Conservation (phyloP, 2,113 vertebrate genomes). For the Myotis lucifugus region DNA sequence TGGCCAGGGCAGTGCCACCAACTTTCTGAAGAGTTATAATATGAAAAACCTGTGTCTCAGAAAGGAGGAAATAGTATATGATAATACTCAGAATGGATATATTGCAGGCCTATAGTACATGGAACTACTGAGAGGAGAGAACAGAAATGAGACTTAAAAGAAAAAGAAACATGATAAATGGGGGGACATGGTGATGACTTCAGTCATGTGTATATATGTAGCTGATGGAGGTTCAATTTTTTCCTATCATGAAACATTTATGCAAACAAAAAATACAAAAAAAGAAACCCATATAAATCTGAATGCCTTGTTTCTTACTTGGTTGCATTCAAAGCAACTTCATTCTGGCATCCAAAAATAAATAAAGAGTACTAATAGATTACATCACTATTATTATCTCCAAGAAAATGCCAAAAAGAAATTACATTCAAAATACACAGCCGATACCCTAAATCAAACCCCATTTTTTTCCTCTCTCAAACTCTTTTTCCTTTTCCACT, state of each 20-base stretch:
- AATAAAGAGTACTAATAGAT: background rate
- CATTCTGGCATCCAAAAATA: background rate
- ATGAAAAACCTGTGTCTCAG: background rate
- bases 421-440: background rate
- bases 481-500: background rate
- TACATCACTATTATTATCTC: background rate
- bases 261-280: background rate
- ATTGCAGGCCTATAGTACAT: background rate
- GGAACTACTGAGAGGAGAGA: background rate
- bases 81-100: background rate
- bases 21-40: background rate
- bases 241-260: background rate
- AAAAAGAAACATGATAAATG: background rate
- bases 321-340: constrained; percentile 11
- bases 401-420: background rate
- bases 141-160: background rate
- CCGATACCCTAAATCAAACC: background rate
- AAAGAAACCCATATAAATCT: background rate
- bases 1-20: background rate
- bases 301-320: background rate
- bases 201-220: too few relatives aligned
- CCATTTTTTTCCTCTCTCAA: background rate
- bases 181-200: background rate
- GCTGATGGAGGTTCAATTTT: background rate
- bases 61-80: background rate